Conservation (phyloP, 2,888 invertebrate genomes). For the Phaonia tiefii region DNA sequence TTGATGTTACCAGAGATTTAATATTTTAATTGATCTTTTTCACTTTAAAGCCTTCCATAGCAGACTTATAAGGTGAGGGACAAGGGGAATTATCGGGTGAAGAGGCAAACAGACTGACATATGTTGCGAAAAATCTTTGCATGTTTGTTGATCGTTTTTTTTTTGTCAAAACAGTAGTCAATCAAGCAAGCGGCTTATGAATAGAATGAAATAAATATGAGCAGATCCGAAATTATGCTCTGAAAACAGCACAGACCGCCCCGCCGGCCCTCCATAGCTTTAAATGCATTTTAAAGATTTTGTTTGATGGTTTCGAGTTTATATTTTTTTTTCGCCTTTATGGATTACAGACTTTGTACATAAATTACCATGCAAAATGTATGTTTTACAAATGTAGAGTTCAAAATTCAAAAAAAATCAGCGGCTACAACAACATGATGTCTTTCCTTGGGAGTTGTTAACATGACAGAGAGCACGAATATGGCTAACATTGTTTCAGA, state of each 20-base stretch:
- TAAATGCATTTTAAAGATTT: neutral
- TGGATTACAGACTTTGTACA: conserved; percentile 16
- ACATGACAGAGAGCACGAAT: conserved; percentile 25
- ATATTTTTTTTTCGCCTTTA: too few relatives aligned
- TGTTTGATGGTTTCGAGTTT: too few relatives aligned
- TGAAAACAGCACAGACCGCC: too few relatives aligned
- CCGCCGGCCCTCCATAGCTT: conserved; percentile 1
- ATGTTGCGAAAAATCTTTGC: conserved; percentile 38
- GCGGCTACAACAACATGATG: conserved; percentile 37
- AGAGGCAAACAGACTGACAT: neutral
- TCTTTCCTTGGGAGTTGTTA: conserved; percentile 45
- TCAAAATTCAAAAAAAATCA: neutral
- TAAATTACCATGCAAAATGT: conserved; percentile 45
- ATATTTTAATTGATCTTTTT: conserved; percentile 59
- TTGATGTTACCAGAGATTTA: conserved; percentile 22
- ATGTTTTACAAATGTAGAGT: conserved; percentile 10
- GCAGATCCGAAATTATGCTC: neutral
- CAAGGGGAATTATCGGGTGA: neutral
- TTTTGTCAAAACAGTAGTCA: conserved; percentile 61
- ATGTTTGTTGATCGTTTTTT: conserved; percentile 41
- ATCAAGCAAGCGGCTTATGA: conserved; percentile 38
- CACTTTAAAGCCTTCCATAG: too few relatives aligned
- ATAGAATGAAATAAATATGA: conserved; percentile 11
- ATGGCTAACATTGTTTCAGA: conserved; percentile 1
- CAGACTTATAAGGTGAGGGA: neutral